Evolutionary conservation across 2,113 vertebrate genomes (phyloP).

Genomic region (Bufo bufo): DNA sequence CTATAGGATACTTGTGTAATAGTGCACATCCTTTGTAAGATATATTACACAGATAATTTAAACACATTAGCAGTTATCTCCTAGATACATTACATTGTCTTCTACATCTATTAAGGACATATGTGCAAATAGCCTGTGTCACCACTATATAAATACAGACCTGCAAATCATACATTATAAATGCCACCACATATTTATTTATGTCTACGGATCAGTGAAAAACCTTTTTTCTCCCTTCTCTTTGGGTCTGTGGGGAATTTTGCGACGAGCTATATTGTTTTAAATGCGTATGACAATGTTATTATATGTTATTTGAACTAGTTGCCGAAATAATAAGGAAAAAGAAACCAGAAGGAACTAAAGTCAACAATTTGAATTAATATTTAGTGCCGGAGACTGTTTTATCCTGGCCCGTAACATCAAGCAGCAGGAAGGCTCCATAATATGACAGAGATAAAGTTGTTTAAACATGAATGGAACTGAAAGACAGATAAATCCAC

Average conservation of each 20-base stretch:
- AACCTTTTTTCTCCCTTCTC: conserved; percentile 41
- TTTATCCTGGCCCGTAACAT: conserved; percentile 63
- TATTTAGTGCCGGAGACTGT: conserved; percentile 62
- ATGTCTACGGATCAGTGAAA: conserved; percentile 55
- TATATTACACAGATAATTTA: conserved; percentile 26
- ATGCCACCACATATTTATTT: conserved; percentile 56
- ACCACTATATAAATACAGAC: conserved; percentile 58
- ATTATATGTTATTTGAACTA: conserved; percentile 53
- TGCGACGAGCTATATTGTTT: conserved; percentile 55
- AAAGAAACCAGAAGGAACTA: conserved; percentile 60
- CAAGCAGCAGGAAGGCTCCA: conserved; percentile 59
- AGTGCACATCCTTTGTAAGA: conserved; percentile 31
- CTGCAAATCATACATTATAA: conserved; percentile 56
- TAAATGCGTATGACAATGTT: conserved; percentile 57
- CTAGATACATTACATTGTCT: conserved; percentile 51
- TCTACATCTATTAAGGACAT: conserved; percentile 55
- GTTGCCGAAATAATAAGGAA: conserved; percentile 50
- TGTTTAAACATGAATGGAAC: conserved; percentile 72
- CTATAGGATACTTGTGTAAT: neutral
- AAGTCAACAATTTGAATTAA: conserved; percentile 61
- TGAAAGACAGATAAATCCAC: conserved; percentile 66
- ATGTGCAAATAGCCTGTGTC: conserved; percentile 51
- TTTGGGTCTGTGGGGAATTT: conserved; percentile 38
- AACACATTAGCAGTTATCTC: conserved; percentile 50
- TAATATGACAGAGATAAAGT: conserved; percentile 71